Evolutionary conservation across 1,140 invertebrate species (phyloP).

Genomic region (Ceratina australensis): DNA sequence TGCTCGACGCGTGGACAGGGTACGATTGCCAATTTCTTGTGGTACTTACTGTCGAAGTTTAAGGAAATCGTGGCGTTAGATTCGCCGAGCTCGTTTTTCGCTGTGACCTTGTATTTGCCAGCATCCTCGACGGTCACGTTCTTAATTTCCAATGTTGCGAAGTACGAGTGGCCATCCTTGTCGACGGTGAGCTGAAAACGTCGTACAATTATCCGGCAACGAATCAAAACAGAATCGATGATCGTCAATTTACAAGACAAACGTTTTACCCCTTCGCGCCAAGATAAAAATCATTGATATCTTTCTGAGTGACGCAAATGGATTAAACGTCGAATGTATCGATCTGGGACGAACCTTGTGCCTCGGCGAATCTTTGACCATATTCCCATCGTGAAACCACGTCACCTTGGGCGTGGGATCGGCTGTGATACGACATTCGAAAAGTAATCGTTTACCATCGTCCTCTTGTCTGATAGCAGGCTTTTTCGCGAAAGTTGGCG

Average conservation of each 20-base stretch:
- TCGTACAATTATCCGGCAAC: background rate
- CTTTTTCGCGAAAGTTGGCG: slow-evolving; percentile 98
- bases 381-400: slow-evolving; percentile 94
- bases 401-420: slow-evolving; percentile 94
- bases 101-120: slow-evolving; percentile 97
- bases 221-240: too few relatives aligned
- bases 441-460: slow-evolving; percentile 95
- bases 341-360: slow-evolving; percentile 85
- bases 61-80: slow-evolving; percentile 97
- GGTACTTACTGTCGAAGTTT: slow-evolving; percentile 97
- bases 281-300: too few relatives aligned
- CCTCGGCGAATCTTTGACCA: slow-evolving; percentile 87
- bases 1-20: slow-evolving; percentile 8
- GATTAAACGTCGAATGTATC: background rate
- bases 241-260: background rate
- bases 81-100: slow-evolving; percentile 97
- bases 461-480: slow-evolving; percentile 98
- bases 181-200: slow-evolving; percentile 88
- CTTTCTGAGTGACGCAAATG: background rate
- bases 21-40: background rate
- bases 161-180: slow-evolving; percentile 95
- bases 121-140: slow-evolving; percentile 98
- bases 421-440: slow-evolving; percentile 97
- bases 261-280: too few relatives aligned
- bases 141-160: slow-evolving; percentile 94